Conservation (phyloP, 2,888 invertebrate species). For the Disparrhopalites patrizii region DNA sequence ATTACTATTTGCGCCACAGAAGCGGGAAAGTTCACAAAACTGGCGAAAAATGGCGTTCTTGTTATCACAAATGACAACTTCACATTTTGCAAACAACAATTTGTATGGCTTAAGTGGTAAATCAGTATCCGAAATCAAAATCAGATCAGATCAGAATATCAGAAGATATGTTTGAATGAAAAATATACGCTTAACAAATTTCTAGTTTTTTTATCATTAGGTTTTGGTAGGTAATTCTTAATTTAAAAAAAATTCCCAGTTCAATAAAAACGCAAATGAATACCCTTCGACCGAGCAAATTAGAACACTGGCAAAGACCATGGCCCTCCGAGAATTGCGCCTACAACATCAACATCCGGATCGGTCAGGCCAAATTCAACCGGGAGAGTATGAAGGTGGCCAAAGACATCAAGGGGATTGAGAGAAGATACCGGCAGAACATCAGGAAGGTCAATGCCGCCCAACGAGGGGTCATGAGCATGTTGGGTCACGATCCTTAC, state of each 20-base stretch:
- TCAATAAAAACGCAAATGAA: no score
- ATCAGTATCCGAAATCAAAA: no score
- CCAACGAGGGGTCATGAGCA: slow-evolving; percentile 12
- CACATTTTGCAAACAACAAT: no score
- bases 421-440: slow-evolving; percentile 11
- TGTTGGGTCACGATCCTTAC: slow-evolving; percentile 24
- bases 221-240: not conserved
- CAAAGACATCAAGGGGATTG: not conserved
- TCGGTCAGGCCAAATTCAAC: slow-evolving; percentile 21
- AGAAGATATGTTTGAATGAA: not conserved
- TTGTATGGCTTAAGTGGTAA: no score
- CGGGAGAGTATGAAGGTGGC: slow-evolving; percentile 11
- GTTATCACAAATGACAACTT: no score
- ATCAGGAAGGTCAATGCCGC: slow-evolving; percentile 19
- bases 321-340: slow-evolving; percentile 13
- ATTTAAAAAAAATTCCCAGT: not conserved
- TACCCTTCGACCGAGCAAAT: no score
- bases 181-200: not conserved
- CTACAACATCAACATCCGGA: slow-evolving; percentile 30
- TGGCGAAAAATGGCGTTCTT: no score
- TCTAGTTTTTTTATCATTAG: not conserved
- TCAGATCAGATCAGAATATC: no score
- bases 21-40: no score
- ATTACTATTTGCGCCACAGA: not conserved
- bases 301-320: not conserved